Evolutionary conservation across 2,888 invertebrate species (phyloP).

Genomic region (Agrochola litura): DNA sequence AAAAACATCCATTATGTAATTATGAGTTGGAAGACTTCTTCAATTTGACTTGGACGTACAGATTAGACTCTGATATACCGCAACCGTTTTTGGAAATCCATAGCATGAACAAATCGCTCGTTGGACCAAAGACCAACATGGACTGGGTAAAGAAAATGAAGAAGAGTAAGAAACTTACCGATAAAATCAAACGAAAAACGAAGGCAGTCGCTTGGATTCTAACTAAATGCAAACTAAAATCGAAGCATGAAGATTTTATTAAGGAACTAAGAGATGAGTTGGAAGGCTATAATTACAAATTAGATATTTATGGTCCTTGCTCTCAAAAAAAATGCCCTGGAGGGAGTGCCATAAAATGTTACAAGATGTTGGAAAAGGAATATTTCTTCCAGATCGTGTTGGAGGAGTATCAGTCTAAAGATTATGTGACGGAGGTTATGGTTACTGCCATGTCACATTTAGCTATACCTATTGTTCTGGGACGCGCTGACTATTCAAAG

Average conservation of each 20-base stretch:
- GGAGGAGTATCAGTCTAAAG: constrained; percentile 79
- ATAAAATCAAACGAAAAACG: constrained; percentile 71
- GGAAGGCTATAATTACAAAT: constrained; percentile 76
- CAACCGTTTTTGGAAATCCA: constrained; percentile 80
- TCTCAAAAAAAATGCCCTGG: constrained; percentile 77
- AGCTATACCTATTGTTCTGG: constrained; percentile 82
- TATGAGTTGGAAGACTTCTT: constrained; percentile 81
- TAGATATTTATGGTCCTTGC: constrained; percentile 81
- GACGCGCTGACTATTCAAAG: constrained; percentile 79
- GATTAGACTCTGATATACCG: constrained; percentile 81
- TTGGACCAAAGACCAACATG: constrained; percentile 78
- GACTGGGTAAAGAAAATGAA: constrained; percentile 76
- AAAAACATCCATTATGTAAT: constrained; percentile 79
- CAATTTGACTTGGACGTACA: constrained; percentile 87
- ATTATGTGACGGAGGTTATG: constrained; percentile 80
- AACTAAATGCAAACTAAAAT: constrained; percentile 77
- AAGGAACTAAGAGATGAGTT: constrained; percentile 77
- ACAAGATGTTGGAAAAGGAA: constrained; percentile 77
- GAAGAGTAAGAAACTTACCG: constrained; percentile 64
- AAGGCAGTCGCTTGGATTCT: constrained; percentile 83
- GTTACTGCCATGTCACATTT: constrained; percentile 76
- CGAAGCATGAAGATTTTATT: constrained; percentile 75
- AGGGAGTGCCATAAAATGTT: constrained; percentile 73
- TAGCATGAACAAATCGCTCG: constrained; percentile 67
- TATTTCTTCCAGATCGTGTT: constrained; percentile 83